phyloP scores from a whole-genome alignment of 2,888 invertebrate species.

The Epirrhoe alternata region DNA sequence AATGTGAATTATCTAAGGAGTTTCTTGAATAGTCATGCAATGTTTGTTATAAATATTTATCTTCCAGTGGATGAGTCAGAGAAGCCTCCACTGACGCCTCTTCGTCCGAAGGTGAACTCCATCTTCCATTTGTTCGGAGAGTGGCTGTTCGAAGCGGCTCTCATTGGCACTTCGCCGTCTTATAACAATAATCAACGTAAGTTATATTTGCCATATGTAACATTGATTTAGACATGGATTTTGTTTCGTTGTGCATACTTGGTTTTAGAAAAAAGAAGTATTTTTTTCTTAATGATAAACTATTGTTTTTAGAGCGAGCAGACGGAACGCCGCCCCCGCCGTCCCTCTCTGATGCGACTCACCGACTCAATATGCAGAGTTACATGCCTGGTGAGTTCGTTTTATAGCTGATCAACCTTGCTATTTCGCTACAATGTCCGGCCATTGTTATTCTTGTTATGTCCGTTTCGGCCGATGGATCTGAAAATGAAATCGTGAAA shows the following conservation, averaged over 20 bases:
- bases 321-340: conserved; percentile 83
- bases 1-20: neutral
- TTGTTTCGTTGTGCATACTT: no score
- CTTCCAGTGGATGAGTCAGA: conserved; percentile 86
- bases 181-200: conserved; percentile 65
- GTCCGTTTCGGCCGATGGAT: no score
- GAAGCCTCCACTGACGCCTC: conserved; percentile 88
- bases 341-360: conserved; percentile 88
- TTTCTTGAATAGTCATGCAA: neutral
- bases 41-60: no score
- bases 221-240: no score
- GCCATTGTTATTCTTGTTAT: no score
- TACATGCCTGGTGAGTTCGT: conserved; percentile 87
- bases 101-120: conserved; percentile 96
- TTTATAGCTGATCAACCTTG: no score
- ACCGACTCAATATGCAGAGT: conserved; percentile 89
- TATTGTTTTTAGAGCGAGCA: conserved; percentile 59
- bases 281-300: neutral
- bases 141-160: conserved; percentile 98
- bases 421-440: no score
- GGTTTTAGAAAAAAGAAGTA: neutral
- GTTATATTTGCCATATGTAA: no score
- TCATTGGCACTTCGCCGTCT: conserved; percentile 89
- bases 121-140: conserved; percentile 97
- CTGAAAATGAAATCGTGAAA: no score